Conservation (phyloP, 2,888 invertebrate genomes). For the Drosophila borborema region DNA sequence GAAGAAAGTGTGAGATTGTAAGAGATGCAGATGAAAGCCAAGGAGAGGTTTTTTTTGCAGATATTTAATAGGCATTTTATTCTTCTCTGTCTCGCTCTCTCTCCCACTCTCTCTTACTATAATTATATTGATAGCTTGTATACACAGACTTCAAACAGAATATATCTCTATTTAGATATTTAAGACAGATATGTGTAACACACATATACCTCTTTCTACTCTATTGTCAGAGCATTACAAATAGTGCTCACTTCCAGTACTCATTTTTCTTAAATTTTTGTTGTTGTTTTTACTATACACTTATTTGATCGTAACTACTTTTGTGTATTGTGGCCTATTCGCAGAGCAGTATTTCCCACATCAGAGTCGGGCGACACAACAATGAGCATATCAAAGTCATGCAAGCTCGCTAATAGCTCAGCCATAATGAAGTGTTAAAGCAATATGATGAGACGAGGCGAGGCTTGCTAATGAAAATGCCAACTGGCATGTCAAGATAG, state of each 20-base stretch:
- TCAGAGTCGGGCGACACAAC: constrained; percentile 51
- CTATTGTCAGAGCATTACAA: neutral
- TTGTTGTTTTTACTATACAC: constrained; percentile 2
- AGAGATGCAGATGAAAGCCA: neutral
- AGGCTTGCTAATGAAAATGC: constrained; percentile 66
- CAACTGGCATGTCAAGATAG: constrained; percentile 52
- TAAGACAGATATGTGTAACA: neutral
- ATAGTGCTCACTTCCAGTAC: constrained; percentile 16
- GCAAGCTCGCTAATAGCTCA: constrained; percentile 54
- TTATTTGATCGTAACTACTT: constrained; percentile 30
- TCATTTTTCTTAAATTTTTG: constrained; percentile 24
- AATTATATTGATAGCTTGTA: no score
- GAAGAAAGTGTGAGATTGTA: no score
- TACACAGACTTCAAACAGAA: neutral
- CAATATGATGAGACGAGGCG: constrained; percentile 42
- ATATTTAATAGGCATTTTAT: no score
- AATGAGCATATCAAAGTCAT: constrained; percentile 68
- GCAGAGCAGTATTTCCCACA: constrained; percentile 58
- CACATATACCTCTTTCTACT: neutral
- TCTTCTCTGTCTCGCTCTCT: neutral
- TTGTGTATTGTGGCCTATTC: constrained; percentile 47
- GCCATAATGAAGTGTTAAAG: constrained; percentile 69
- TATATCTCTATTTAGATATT: neutral
- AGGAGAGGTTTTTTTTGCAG: neutral
- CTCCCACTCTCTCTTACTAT: no score